Evolutionary conservation across 2,113 vertebrate genomes (phyloP), one percentile per base, ranked within the genome.

Genomic region (Carlito syrichta): DNA sequence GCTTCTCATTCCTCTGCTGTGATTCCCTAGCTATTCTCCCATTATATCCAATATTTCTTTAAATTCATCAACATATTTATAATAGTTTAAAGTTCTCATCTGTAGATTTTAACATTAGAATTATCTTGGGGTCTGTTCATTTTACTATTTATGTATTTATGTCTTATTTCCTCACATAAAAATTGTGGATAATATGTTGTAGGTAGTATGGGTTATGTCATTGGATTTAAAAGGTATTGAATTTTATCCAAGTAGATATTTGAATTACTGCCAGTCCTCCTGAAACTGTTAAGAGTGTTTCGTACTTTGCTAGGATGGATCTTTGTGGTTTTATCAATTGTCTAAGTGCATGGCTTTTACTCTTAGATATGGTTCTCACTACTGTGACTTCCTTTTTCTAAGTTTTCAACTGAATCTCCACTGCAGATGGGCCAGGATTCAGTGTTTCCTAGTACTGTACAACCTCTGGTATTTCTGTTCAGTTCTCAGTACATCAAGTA

Each of bases 201-300:
- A 76, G 52, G 22, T 74, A 58, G 43, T 74, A 30, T 83, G 93
- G 50, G 27, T 96, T 78, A 45, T 78, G 38, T 94, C 96, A 3
- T 82, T 94, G 87, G 50, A 52, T 94, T 94, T 96, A 73, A 92
- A 93, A 22, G 2, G 35, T 89, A 77, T 79, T 96, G 89, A 95
- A 89, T 89, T 96, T 68, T 93, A 86, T 95, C 66, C 52, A 54
- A 83, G 38, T 16, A 82, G 82, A 60, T 71, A 94, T 45, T 76
- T 89, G 74, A 94, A 91, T 91, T 82, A 32, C 73, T 78, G 94
- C 40, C 63, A n/a, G 30, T 69, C 68, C 66, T 91, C 45, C 50
- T 81, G 82, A 91, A 89, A 48, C 45, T 71, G 17, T 94, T 60
- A 63, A 14, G 27, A 35, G 63, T 82, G 38, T 91, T 86, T 91